Evolutionary conservation across 2,888 invertebrate genomes (phyloP).

Genomic region (Thelaira solivaga): DNA sequence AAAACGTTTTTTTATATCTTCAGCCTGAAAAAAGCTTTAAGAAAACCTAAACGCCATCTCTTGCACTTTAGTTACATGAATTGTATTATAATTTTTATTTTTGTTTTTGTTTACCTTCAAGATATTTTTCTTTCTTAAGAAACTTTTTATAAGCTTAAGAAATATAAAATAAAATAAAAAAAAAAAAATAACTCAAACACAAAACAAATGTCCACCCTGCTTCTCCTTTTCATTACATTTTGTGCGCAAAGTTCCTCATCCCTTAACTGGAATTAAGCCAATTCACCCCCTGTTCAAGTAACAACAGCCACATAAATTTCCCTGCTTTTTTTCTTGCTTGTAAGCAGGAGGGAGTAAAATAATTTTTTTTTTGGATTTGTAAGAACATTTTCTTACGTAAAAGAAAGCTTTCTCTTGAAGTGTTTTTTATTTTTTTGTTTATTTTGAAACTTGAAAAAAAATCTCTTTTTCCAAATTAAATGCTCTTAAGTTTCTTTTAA

Average conservation of each 20-base stretch:
- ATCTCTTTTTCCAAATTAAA: conserved; percentile 2
- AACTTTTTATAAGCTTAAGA: conserved; percentile 32
- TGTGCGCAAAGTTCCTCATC: conserved; percentile 64
- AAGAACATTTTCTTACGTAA: conserved; percentile 55
- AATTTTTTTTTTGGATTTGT: background rate
- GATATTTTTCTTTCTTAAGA: conserved; percentile 46
- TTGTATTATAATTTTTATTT: background rate
- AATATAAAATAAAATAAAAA: too few species aligned
- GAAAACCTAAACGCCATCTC: conserved; percentile 60
- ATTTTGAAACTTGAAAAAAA: background rate
- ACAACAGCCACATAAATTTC: conserved; percentile 41
- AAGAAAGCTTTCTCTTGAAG: conserved; percentile 46
- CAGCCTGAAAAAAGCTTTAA: conserved; percentile 53
- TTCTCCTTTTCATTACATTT: background rate
- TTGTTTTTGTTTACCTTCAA: background rate
- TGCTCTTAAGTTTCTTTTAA: conserved; percentile 36
- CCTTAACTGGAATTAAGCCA: conserved; percentile 20
- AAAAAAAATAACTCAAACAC: conserved; percentile 46
- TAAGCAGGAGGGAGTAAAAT: conserved; percentile 14
- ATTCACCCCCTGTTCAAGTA: conserved; percentile 51
- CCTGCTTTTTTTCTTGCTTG: conserved; percentile 43
- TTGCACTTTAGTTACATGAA: conserved; percentile 19
- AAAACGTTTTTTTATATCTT: too few species aligned
- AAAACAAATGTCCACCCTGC: conserved; percentile 31
- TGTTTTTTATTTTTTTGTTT: background rate